Evolutionary conservation across 2,113 vertebrate species (phyloP), one percentile per base, ranked within the genome.

Genomic region (Pelvicachromis taeniatus): DNA sequence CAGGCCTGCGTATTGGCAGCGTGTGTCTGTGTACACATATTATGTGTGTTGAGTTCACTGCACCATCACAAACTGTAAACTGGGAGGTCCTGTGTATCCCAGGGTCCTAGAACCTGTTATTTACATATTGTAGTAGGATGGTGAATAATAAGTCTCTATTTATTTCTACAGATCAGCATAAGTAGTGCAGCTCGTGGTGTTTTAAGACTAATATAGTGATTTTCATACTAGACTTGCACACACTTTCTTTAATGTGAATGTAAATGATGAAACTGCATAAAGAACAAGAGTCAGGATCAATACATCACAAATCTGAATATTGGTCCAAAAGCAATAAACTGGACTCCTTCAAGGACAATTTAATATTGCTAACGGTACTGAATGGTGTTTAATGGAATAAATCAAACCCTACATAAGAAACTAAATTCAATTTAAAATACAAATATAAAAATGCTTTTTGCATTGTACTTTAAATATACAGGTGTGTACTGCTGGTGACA

Each of bases 1-100:
- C 70, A 87, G 84, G 79, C 77, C 87, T 40, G 77, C 6, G 17
- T 80, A 70, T 77, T 89, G 59, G 81, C 83, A 87, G 29, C 38
- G 55, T 80, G 63, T 45, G 70, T 77, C 70, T 85, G 77, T 86
- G 81, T 81, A 50, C 4, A 11, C 23, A 40, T 53, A 31, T 45
- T 81, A 42, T 81, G 23, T 77, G 50, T 40, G 14, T 31, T 31
- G 52, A 82, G 29, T 75, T 79, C 19, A 70, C 53, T 86, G 55
- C 70, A 81, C 33, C 35, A 55, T 53, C 77, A 63, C 9, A 82
- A 87, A 80, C 68, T 75, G 29, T 85, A 54, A 83, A 73, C 65
- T 70, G n/a, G 7, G 7, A 56, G 12, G 0, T 23, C 40, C 56
- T 78, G 55, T 54, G 9, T 61, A 75, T 84, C 48, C 23, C 84